A percentile compares a stretch with the other conserved stretches of the same genome.
Evolutionary conservation across 2,888 invertebrate genomes (phyloP).

Genomic region (Adela reaumurella): DNA sequence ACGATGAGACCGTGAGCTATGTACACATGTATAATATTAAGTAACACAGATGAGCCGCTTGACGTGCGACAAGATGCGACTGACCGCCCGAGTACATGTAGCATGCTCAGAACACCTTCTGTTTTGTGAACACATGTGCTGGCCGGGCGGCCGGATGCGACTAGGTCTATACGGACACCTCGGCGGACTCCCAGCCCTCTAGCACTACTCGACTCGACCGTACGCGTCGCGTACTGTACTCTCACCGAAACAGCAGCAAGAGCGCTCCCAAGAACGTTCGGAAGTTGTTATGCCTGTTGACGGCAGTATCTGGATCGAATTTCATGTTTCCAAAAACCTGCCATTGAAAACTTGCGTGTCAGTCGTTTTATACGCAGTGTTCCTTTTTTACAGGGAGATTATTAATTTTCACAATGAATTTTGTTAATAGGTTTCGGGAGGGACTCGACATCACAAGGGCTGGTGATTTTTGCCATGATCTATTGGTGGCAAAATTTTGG

Average conservation of each 20-base stretch:
- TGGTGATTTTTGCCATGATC: too few relatives aligned
- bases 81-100: slow-evolving; percentile 15
- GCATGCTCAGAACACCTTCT: slow-evolving; percentile 16
- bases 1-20: slow-evolving; percentile 10
- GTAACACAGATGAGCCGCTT: slow-evolving; percentile 22
- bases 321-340: slow-evolving; percentile 93
- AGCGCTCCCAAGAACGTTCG: slow-evolving; percentile 88
- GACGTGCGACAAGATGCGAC: slow-evolving; percentile 19
- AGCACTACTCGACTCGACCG: slow-evolving; percentile 18
- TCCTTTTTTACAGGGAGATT: too few relatives aligned
- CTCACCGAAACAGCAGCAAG: slow-evolving; percentile 91
- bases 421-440: too few relatives aligned
- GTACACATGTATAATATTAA: slow-evolving; percentile 23
- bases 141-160: slow-evolving; percentile 10
- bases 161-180: slow-evolving; percentile 11
- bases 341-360: slow-evolving; percentile 29
- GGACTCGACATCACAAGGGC: too few relatives aligned
- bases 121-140: slow-evolving; percentile 4
- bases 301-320: slow-evolving; percentile 78
- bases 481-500: too few relatives aligned
- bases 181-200: too few relatives aligned
- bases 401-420: too few relatives aligned
- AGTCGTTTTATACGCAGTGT: neutral
- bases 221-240: slow-evolving; percentile 17
- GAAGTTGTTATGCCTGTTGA: slow-evolving; percentile 96